Percentiles rank a stretch among this genome's conserved stretches.
Conservation (phyloP, 2,797 vertebrate species). For the Lacerta bilineata region DNA sequence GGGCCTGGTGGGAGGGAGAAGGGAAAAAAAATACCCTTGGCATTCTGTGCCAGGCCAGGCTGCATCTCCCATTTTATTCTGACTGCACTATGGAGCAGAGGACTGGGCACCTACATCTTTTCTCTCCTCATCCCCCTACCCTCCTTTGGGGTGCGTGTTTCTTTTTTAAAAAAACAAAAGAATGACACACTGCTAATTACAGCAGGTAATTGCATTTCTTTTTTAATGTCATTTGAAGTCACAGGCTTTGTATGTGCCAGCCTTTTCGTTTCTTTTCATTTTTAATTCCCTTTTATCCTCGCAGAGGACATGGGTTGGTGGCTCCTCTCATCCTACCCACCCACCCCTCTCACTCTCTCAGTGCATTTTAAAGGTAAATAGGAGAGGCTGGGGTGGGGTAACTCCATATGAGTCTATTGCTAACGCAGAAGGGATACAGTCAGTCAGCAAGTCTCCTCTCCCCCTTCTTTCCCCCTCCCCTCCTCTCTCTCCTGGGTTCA, state of each 20-base stretch:
- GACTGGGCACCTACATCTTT: slow-evolving; percentile 75
- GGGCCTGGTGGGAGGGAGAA: neutral
- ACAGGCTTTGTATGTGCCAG: slow-evolving; percentile 48
- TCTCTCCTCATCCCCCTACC: no score
- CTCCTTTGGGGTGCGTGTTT: no score
- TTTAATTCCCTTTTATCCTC: slow-evolving; percentile 56
- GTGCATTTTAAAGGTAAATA: slow-evolving; percentile 78
- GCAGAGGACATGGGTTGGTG: slow-evolving; percentile 71
- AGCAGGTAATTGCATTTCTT: slow-evolving; percentile 78
- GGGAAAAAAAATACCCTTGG: neutral
- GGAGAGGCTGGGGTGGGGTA: slow-evolving; percentile 68
- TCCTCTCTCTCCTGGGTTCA: neutral
- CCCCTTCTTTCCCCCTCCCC: no score
- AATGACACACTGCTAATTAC: slow-evolving; percentile 67
- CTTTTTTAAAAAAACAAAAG: neutral
- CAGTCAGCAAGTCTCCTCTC: neutral
- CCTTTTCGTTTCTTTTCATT: neutral
- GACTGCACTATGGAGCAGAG: slow-evolving; percentile 55
- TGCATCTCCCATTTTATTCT: slow-evolving; percentile 18
- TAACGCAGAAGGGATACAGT: slow-evolving; percentile 15
- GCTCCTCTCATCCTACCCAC: neutral
- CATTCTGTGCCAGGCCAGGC: neutral
- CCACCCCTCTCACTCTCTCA: neutral
- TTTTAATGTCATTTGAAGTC: slow-evolving; percentile 81
- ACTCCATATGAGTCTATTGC: slow-evolving; percentile 15